Base-by-base conservation (phyloP, 92 coral and sea anemone genomes). In the Paramuricea clavata region DNA sequence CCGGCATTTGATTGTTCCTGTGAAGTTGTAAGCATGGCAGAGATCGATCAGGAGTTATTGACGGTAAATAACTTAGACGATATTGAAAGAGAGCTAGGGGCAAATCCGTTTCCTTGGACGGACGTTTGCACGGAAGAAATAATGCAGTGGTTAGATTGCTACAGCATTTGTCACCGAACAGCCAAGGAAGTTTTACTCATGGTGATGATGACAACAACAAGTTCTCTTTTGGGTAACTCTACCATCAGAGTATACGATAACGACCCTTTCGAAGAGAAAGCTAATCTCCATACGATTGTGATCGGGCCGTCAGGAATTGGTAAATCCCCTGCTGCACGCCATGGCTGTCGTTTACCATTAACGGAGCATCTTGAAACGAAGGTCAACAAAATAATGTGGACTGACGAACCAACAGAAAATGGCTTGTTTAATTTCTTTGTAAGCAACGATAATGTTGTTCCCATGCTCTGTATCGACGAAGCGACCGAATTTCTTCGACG, bases 361-460 rank as follows among this genome's bases (percentile, higher is more conserved):
- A 75, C 81, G 2, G 81, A 44, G n/a, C 25, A 44, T 5, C 23
- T 44, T 5, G 81, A 75, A 26, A 34, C 62, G 13, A 75, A 75
- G 25, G 81, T 75, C 7, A 75, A 75, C 64, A 47, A 75, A 64
- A 52, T 25, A 1, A 75, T 75, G 11, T 75, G 81, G 81, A 75
- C 61, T 0, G 81, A 75, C 31, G 81, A 75, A 49, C 81, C 81
- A 2, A 47, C 81, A 49, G 81, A 75, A 21, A 75, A 22, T 27
- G 81, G 81, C 2, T 27, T 75, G 12, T 75, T 75, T 26, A 75
- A 75, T 44, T 75, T 75, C 31, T 75, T 75, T 75, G 33, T 75
- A 9, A 71, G 5, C 50, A 75, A 75, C 17, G 25, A 75, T 49
- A 22, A 75, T 30, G 81, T 47, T 17, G 64, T 75, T 3, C 81